Evolutionary conservation across 2,113 vertebrate species (phyloP).

Genomic region (Thryonomys swinderianus): DNA sequence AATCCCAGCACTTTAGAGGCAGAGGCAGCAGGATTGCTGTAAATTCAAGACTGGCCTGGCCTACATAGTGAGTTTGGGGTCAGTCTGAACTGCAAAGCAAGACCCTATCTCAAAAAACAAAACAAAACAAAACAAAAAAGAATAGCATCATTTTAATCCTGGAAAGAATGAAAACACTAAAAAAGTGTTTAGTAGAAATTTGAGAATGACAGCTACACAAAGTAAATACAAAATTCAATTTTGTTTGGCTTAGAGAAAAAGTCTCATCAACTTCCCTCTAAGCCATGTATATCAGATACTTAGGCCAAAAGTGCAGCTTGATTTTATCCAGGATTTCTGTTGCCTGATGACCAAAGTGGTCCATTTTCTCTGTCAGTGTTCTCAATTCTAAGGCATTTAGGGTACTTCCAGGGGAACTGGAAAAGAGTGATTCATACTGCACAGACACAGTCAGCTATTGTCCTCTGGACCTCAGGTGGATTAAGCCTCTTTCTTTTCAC

Average conservation of each 20-base stretch:
- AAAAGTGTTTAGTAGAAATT: background rate
- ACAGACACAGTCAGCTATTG: background rate
- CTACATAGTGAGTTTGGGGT: too few relatives aligned
- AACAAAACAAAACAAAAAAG: too few relatives aligned
- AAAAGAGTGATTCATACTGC: background rate
- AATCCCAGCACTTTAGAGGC: too few relatives aligned
- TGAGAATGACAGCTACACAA: background rate
- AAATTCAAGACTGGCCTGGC: too few relatives aligned
- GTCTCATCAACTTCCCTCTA: background rate
- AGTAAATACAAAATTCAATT: background rate
- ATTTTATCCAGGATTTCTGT: background rate
- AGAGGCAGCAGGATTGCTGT: too few relatives aligned
- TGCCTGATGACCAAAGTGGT: background rate
- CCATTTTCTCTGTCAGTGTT: background rate
- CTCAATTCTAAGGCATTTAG: background rate
- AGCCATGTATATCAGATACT: background rate
- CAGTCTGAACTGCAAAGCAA: too few relatives aligned
- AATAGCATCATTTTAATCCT: slow-evolving; percentile 19
- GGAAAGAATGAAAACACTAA: slow-evolving; percentile 12
- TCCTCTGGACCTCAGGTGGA: slow-evolving; percentile 1
- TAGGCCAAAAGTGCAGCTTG: background rate
- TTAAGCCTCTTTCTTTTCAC: background rate
- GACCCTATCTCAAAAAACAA: too few relatives aligned
- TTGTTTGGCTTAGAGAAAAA: slow-evolving; percentile 29
- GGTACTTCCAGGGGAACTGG: background rate